phyloP scores from a whole-genome alignment of 2,113 vertebrate genomes.

The Mobula hypostoma region DNA sequence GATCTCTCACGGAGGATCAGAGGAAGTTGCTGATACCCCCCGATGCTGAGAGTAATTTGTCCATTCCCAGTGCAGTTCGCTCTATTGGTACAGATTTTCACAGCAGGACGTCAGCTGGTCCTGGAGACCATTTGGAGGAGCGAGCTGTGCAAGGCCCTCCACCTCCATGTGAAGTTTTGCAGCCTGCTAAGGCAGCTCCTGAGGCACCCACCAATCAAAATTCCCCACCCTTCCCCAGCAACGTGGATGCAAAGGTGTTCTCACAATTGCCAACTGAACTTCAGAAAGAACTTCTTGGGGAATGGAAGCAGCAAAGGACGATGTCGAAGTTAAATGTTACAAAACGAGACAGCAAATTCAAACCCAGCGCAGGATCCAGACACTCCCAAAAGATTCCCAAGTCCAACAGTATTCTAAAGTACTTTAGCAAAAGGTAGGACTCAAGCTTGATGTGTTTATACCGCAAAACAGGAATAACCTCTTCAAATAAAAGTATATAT shows the following conservation, averaged over 20 bases:
- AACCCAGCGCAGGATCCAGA: slow-evolving; percentile 49
- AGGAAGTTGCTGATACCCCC: background rate
- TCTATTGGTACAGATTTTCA: background rate
- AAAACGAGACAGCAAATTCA: slow-evolving; percentile 44
- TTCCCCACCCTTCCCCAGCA: slow-evolving; percentile 50
- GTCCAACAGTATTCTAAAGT: slow-evolving; percentile 61
- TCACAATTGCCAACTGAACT: slow-evolving; percentile 70
- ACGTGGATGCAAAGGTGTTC: slow-evolving; percentile 70
- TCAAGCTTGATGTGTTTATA: no score
- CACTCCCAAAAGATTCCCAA: slow-evolving; percentile 42
- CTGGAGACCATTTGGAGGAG: background rate
- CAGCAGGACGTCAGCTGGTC: background rate
- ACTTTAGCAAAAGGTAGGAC: slow-evolving; percentile 62
- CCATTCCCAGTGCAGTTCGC: background rate
- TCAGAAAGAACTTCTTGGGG: slow-evolving; percentile 65
- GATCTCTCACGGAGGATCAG: background rate
- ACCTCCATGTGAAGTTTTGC: background rate
- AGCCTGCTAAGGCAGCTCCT: background rate
- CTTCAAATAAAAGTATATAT: background rate
- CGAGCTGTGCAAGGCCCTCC: background rate
- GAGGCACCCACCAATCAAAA: slow-evolving; percentile 39
- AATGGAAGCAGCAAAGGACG: slow-evolving; percentile 61
- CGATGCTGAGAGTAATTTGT: background rate
- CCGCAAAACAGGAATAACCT: background rate
- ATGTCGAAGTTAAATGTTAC: slow-evolving; percentile 46